Evolutionary conservation across 2,113 vertebrate genomes (phyloP).

Genomic region (Dolichallabes microphthalmus): DNA sequence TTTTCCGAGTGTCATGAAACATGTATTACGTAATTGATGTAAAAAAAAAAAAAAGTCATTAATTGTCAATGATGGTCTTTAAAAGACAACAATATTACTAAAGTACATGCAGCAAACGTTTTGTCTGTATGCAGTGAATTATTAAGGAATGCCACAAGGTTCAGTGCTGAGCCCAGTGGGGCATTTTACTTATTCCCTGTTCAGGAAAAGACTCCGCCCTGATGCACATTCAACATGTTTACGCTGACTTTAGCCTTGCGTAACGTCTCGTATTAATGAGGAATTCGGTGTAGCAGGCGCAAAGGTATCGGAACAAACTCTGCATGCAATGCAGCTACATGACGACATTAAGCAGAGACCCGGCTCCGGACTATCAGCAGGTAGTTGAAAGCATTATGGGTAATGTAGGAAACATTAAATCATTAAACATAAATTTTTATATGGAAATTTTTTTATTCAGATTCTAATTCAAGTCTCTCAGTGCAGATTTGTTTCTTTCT

Average conservation of each 20-base stretch:
- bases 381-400: neutral
- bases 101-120: neutral
- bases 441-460: no score
- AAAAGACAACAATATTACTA: neutral
- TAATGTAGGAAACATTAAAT: neutral
- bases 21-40: neutral
- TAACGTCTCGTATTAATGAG: neutral
- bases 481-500: no score
- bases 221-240: neutral
- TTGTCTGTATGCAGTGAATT: neutral
- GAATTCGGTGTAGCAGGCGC: neutral
- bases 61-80: neutral
- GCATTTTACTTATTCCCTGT: neutral
- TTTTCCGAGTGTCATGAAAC: neutral
- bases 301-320: neutral
- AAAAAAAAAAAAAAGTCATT: neutral
- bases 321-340: neutral
- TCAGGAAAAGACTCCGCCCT: neutral
- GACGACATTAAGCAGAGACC: neutral
- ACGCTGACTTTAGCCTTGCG: neutral
- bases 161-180: slow-evolving; percentile 21
- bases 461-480: neutral
- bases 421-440: no score
- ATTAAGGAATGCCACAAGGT: neutral
- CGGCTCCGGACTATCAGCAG: neutral